Conservation (phyloP, 2,888 invertebrate species). For the Psylliodes chrysocephalus region DNA sequence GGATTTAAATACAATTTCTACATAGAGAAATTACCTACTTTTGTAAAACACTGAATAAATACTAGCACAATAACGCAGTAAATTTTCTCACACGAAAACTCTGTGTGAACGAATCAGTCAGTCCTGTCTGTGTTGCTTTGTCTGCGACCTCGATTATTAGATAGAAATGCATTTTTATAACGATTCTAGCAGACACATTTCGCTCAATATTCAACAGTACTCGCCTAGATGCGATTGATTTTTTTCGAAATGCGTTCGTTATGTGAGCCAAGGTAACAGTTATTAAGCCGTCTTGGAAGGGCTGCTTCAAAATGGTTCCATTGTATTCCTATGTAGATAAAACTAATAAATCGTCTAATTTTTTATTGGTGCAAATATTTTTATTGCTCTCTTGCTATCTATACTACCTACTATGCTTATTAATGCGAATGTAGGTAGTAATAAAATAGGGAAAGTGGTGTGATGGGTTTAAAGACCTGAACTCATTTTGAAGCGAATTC, state of each 20-base stretch:
- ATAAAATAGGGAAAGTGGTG: constrained; percentile 9
- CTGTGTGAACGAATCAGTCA: not conserved
- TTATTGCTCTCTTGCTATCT: not conserved
- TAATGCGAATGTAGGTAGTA: constrained; percentile 3
- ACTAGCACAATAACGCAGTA: not conserved
- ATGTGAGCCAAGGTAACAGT: constrained; percentile 3
- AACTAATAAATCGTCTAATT: not conserved
- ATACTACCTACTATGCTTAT: not conserved
- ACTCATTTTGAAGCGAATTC: not conserved
- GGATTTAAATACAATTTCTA: not conserved
- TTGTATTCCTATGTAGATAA: not conserved
- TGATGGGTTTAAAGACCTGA: constrained; percentile 12
- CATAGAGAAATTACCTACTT: not conserved
- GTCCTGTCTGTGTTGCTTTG: not conserved
- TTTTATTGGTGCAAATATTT: not conserved
- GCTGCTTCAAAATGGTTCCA: not conserved
- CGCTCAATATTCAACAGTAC: not conserved
- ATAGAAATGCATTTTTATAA: not conserved
- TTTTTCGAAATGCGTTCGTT: not conserved
- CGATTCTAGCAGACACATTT: not conserved
- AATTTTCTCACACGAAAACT: not conserved
- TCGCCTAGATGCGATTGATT: not conserved
- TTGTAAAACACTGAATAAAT: not conserved
- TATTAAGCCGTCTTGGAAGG: not conserved
- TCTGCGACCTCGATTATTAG: not conserved